A percentile compares a stretch with the other conserved stretches of the same genome.
These are phyloP conservation scores for Sarcophaga variegata DNA, from an alignment of 2,888 invertebrate genomes.

Conservation along the genomic window DNA sequence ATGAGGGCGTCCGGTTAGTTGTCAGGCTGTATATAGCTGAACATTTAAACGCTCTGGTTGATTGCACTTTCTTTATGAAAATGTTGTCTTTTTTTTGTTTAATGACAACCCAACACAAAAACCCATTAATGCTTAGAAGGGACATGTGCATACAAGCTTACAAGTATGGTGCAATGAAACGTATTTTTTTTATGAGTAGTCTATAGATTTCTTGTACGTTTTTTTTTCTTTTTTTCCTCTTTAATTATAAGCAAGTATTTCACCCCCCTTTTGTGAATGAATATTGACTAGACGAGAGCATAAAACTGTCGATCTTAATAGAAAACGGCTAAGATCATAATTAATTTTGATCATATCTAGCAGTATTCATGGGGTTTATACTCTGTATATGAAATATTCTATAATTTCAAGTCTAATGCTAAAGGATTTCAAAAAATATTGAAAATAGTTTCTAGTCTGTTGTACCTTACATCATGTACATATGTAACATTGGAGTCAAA, in stretches of 20 bases:
- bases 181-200: no score
- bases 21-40: slow-evolving; percentile 36
- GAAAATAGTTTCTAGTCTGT: no score
- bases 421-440: no score
- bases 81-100: background rate
- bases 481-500: no score
- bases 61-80: slow-evolving; percentile 66
- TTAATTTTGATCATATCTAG: background rate
- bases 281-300: background rate
- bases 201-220: background rate
- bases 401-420: no score
- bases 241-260: background rate
- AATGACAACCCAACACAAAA: slow-evolving; percentile 12
- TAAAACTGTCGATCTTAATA: background rate
- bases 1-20: slow-evolving; percentile 67
- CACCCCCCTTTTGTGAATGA: background rate
- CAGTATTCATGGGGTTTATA: background rate
- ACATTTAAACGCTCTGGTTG: slow-evolving; percentile 64
- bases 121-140: slow-evolving; percentile 50
- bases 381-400: no score
- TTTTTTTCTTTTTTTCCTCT: background rate
- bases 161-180: background rate
- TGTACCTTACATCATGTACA: no score
- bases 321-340: background rate
- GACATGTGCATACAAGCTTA: background rate